Evolutionary conservation across 2,113 vertebrate species (phyloP).

Genomic region (Epinephelus fuscoguttatus): DNA sequence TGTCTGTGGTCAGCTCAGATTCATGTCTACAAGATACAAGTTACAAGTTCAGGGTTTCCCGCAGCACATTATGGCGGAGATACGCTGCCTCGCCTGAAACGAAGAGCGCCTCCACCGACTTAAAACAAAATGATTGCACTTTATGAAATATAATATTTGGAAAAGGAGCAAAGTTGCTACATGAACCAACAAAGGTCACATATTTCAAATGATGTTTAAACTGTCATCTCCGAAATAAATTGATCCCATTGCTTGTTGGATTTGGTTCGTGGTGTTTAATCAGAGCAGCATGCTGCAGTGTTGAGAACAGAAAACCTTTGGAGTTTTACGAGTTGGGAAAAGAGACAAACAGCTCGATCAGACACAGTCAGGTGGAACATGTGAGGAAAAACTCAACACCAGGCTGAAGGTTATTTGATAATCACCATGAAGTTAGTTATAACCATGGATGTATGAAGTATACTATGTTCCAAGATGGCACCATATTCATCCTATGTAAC

Average conservation of each 20-base stretch:
- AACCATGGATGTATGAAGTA: neutral
- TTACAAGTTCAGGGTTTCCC: neutral
- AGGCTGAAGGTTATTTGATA: neutral
- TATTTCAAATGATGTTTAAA: neutral
- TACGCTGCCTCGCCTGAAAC: neutral
- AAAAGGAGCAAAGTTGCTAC: neutral
- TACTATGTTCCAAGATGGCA: neutral
- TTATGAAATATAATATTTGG: neutral
- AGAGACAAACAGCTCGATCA: neutral
- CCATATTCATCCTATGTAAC: neutral
- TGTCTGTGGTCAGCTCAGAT: conserved; percentile 9
- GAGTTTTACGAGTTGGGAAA: neutral
- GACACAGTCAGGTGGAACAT: neutral
- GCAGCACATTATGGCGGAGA: neutral
- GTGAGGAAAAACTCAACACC: neutral
- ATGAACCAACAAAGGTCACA: neutral
- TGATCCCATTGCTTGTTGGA: no score
- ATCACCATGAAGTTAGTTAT: neutral
- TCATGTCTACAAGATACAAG: neutral
- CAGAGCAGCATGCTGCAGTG: neutral
- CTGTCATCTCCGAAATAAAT: no score
- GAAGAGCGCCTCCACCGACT: neutral
- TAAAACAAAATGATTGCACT: neutral
- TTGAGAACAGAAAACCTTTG: no score
- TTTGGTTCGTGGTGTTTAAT: no score